Evolutionary conservation across 1,140 invertebrate genomes (phyloP).

Genomic region (Sogatella furcifera): DNA sequence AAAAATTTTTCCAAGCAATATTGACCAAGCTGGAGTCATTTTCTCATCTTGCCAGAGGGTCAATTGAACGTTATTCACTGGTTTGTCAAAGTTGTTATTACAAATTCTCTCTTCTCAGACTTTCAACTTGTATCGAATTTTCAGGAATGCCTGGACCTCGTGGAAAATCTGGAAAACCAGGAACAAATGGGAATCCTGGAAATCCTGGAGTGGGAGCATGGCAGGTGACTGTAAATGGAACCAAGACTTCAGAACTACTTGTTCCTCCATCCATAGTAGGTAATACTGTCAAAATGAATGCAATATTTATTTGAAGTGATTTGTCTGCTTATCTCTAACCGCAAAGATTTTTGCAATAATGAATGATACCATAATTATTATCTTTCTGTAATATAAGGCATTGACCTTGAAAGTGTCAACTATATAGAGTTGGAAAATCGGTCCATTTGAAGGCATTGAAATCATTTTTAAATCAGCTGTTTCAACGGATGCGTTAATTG

Average conservation of each 20-base stretch:
- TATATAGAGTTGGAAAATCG: too few relatives aligned
- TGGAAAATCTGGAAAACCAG: constrained; percentile 54
- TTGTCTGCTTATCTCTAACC: neutral
- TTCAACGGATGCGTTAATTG: too few relatives aligned
- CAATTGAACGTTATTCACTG: too few relatives aligned
- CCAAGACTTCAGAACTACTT: constrained; percentile 46
- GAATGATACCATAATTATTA: too few relatives aligned
- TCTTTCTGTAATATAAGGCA: too few relatives aligned
- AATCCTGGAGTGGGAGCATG: constrained; percentile 60
- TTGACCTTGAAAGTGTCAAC: too few relatives aligned
- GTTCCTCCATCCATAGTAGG: constrained; percentile 69
- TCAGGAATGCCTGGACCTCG: constrained; percentile 53
- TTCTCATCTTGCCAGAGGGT: too few relatives aligned
- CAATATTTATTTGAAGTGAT: neutral
- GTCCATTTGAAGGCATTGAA: too few relatives aligned
- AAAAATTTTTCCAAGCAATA: too few relatives aligned
- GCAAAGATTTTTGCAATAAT: neutral
- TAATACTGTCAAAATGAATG: constrained; percentile 22
- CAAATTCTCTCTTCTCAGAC: neutral
- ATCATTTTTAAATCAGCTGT: too few relatives aligned
- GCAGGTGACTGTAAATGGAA: constrained; percentile 49
- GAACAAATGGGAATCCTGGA: constrained; percentile 45
- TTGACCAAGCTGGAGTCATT: too few relatives aligned
- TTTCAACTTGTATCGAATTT: constrained; percentile 9
- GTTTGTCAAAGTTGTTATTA: too few relatives aligned